These are phyloP conservation scores for Ligdia adustata DNA, from an alignment of 2,888 invertebrate genomes.

Conservation along the genomic window DNA sequence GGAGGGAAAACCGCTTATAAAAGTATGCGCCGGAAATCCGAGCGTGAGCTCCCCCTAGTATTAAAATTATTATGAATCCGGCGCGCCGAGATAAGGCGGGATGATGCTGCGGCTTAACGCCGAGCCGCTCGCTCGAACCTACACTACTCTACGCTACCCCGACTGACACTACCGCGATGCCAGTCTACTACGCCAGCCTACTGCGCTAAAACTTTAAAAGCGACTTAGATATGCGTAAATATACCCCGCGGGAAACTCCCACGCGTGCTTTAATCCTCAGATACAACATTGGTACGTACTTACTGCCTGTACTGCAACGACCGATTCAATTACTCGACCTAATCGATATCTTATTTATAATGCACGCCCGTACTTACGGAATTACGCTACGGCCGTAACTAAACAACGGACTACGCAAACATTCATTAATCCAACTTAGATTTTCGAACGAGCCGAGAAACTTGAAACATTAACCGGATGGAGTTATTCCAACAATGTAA, in stretches of 20 bases:
- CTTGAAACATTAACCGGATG: constrained; percentile 73
- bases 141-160: constrained; percentile 25
- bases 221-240: constrained; percentile 64
- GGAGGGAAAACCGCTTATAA: constrained; percentile 65
- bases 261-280: constrained; percentile 15
- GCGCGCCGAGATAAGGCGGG: constrained; percentile 69
- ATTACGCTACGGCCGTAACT: constrained; percentile 27
- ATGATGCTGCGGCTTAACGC: constrained; percentile 75
- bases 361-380: constrained; percentile 25
- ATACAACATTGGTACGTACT: constrained; percentile 34
- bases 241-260: constrained; percentile 38
- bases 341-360: constrained; percentile 32
- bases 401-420: constrained; percentile 30
- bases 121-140: constrained; percentile 53
- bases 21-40: constrained; percentile 67
- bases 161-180: constrained; percentile 63
- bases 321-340: constrained; percentile 26
- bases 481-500: constrained; percentile 79
- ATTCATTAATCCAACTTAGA: constrained; percentile 35
- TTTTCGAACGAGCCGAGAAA: constrained; percentile 47
- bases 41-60: constrained; percentile 57
- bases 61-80: constrained; percentile 83
- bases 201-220: constrained; percentile 65
- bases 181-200: constrained; percentile 70
- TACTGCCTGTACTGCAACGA: constrained; percentile 27